Base-by-base conservation (phyloP, 2,888 invertebrate species). In the Acrocyrtus sp. region DNA sequence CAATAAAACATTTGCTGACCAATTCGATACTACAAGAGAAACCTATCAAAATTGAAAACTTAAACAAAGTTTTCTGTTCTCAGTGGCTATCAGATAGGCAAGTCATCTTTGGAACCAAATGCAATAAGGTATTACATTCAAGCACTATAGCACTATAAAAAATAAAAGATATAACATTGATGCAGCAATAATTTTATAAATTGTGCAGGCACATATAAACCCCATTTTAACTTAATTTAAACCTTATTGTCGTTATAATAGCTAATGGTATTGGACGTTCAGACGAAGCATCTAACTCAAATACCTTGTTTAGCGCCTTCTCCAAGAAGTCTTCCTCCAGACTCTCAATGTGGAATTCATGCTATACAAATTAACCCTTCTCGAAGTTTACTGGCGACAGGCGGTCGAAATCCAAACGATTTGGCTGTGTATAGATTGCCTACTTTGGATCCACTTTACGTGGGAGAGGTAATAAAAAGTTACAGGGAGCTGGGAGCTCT, bases 21-120 rank as follows among this genome's bases (percentile, higher is more conserved):
- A 94, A 94, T 83, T 94, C 94, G 85, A 92, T 95, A 89, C 90
- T 94, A 82, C 90, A 91, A 81, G 95, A 95, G 85, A 91, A 92
- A 22, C 90, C 93, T 10, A 90, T 95, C 82, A 90, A 89, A 83
- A 87, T 95, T 76, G 92, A 92, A 80, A 93, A 91, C 84, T 92
- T 94, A 88, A 95, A 95, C 85, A 95, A 95, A 86, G 94, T 94
- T 72, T 98, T 97, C 87, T 95, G 96, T 84, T 95, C 96, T 0
- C 92, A 96, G 84, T 98, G 98, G 97, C 88, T 98, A 43, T 95
- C 94, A 81, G 94, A 95, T 85, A 89, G 95, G 82, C 96, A 96
- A 87, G 93, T 98, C 68, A 95, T 96, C 22, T 95, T 96, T 84
- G 98, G 97, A 63, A 97, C 97, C 58, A 98, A 98, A 85, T 97